A percentile compares a stretch with the other conserved stretches of the same genome.
These are phyloP conservation scores for Chironomus striatipennis DNA, from an alignment of 1,140 invertebrate genomes.

Conservation along the genomic window DNA sequence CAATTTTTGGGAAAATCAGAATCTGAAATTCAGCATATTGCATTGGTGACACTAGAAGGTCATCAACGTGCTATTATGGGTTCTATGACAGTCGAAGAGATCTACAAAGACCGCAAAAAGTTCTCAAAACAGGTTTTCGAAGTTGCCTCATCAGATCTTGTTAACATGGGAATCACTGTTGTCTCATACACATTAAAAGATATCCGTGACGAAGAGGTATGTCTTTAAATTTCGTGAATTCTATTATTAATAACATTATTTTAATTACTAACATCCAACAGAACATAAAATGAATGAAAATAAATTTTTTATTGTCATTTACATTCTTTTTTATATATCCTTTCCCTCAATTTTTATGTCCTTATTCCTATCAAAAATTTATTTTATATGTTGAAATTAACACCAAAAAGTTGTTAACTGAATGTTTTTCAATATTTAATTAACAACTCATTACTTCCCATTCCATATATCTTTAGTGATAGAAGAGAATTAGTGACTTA, in stretches of 20 bases:
- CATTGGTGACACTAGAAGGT: conserved; percentile 91
- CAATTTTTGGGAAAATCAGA: conserved; percentile 92
- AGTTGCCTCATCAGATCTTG: conserved; percentile 88
- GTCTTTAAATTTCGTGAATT: conserved; percentile 22
- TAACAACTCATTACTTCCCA: no score
- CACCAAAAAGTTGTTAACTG: no score
- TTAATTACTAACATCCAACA: no score
- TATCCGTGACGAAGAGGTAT: conserved; percentile 93
- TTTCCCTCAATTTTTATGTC: conserved; percentile 23
- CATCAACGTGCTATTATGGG: conserved; percentile 98
- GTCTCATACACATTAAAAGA: conserved; percentile 97
- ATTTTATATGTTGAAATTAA: conserved; percentile 21
- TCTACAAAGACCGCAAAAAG: conserved; percentile 98
- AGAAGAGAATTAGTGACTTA: no score
- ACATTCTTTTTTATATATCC: conserved; percentile 9
- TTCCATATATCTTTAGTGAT: no score
- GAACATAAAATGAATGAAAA: no score
- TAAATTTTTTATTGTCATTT: no score
- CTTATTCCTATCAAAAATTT: conserved; percentile 10
- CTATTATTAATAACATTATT: no score
- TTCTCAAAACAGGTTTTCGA: conserved; percentile 96
- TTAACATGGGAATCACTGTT: conserved; percentile 97
- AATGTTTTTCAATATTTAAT: no score
- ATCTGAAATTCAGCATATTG: conserved; percentile 84
- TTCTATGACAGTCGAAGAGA: conserved; percentile 98